A percentile compares a stretch with the other conserved stretches of the same genome.
phyloP scores from a whole-genome alignment of 2,888 invertebrate genomes.

The Calliopum simillimum region DNA sequence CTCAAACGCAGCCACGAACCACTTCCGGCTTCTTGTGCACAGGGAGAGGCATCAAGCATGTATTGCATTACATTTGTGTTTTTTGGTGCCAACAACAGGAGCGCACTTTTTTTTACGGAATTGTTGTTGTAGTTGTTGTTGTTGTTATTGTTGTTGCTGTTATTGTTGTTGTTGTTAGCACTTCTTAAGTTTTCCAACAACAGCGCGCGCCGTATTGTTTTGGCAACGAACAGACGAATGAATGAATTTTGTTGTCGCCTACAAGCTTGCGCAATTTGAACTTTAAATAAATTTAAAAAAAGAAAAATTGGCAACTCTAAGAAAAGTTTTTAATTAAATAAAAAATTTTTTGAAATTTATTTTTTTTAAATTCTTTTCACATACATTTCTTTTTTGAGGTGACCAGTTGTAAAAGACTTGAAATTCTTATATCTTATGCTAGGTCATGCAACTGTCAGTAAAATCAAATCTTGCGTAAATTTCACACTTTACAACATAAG shows the following conservation, averaged over 20 bases:
- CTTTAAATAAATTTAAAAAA: too few species aligned
- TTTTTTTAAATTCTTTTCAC: neutral
- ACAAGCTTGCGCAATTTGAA: too few species aligned
- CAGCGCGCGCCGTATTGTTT: slow-evolving; percentile 5
- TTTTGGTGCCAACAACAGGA: slow-evolving; percentile 10
- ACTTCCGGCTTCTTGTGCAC: slow-evolving; percentile 30
- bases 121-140: too few species aligned
- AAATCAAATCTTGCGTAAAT: too few species aligned
- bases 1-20: slow-evolving; percentile 16
- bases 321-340: neutral
- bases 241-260: neutral
- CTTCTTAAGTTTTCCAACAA: slow-evolving; percentile 17
- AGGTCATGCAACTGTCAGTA: too few species aligned
- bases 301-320: neutral
- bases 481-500: too few species aligned
- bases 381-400: neutral
- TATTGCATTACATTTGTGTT: slow-evolving; percentile 14
- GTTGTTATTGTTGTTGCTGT: too few species aligned
- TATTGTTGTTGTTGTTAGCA: neutral
- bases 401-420: too few species aligned
- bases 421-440: too few species aligned
- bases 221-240: neutral
- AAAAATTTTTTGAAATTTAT: neutral
- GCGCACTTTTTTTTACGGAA: neutral
- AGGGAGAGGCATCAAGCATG: neutral